Conservation (phyloP, 1,140 invertebrate genomes). For the Brachionus calyciflorus region DNA sequence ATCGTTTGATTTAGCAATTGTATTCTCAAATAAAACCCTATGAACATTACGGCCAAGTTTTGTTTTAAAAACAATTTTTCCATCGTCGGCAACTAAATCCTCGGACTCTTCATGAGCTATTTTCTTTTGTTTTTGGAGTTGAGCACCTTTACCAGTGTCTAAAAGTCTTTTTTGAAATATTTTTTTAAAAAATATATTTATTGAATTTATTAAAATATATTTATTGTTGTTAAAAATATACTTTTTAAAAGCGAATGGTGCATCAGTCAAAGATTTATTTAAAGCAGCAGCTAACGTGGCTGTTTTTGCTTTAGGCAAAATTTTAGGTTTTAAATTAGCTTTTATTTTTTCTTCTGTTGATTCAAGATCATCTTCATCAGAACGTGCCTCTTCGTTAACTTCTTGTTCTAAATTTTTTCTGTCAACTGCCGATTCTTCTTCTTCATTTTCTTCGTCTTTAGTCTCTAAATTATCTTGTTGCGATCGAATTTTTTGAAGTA, state of each 20-base stretch:
- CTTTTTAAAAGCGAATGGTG: slow-evolving; percentile 42
- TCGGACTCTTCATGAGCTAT: background rate
- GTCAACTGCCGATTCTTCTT: background rate
- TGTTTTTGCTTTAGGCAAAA: slow-evolving; percentile 6
- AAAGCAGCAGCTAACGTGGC: slow-evolving; percentile 14
- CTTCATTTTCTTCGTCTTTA: background rate
- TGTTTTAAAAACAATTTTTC: slow-evolving; percentile 69
- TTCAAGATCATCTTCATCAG: slow-evolving; percentile 55
- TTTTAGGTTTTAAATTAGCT: slow-evolving; percentile 20
- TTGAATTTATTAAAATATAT: background rate
- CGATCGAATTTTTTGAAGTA: slow-evolving; percentile 84
- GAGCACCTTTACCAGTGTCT: slow-evolving; percentile 63
- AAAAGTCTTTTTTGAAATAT: background rate
- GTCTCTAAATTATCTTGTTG: background rate
- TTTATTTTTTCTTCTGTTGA: slow-evolving; percentile 36
- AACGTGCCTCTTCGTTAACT: slow-evolving; percentile 79
- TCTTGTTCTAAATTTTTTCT: slow-evolving; percentile 65
- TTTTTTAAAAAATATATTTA: background rate
- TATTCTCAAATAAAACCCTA: slow-evolving; percentile 60
- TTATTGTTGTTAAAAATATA: too few relatives aligned
- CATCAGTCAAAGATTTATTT: slow-evolving; percentile 15
- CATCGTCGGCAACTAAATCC: slow-evolving; percentile 50
- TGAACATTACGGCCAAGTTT: slow-evolving; percentile 61
- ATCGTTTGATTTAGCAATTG: slow-evolving; percentile 75
- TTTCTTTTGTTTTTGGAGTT: slow-evolving; percentile 49